Evolutionary conservation across 2,113 vertebrate species (phyloP), one percentile per base, ranked within the genome.

Genomic region (Promerops cafer): DNA sequence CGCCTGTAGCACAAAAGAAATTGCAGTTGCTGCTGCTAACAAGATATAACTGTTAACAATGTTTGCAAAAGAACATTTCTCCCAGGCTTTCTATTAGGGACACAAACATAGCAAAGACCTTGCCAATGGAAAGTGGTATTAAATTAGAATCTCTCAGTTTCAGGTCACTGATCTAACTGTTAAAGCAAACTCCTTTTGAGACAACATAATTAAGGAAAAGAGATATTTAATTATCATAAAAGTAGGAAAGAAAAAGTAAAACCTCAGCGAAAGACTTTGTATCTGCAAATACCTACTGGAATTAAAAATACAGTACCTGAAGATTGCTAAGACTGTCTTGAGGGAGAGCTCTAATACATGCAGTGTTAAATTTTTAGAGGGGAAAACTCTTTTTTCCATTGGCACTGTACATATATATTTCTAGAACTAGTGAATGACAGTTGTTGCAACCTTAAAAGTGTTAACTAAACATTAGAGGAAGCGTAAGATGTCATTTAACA

Each of bases 11-110:
- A 60, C 71, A 52, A 85, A 93, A 60, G 39, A 44, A 75, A 71
- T 84, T 81, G 28, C 40, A 75, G 26, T 33, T 86, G 37, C 57
- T 91, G 13, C 14, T 89, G 80, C 39, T 81, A 74, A 81, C 50
- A 77, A 74, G 80, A 64, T 65, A 20, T 23, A 81, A 52, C 33
- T 66, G 7, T 13, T 90, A 65, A 77, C 44, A 39, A 10, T 53
- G 9, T 80, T 93, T 83, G 57, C 37, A 61, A 83, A 85, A 83
- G 42, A 42, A 31, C 59, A 59, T 88, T 86, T 33, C 39, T 95
- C 23, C 49, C 37, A 76, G 70, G 66, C 19, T 76, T 93, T 89
- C 39, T 52, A 11, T 37, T 53, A 80, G 54, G 15, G 28, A 27
- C 30, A 76, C 8, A 93, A 69, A 75, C n/a, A 40, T 7, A 64